phyloP scores from a whole-genome alignment of 2,113 vertebrate genomes.

The Boulengerochromis microlepis region DNA sequence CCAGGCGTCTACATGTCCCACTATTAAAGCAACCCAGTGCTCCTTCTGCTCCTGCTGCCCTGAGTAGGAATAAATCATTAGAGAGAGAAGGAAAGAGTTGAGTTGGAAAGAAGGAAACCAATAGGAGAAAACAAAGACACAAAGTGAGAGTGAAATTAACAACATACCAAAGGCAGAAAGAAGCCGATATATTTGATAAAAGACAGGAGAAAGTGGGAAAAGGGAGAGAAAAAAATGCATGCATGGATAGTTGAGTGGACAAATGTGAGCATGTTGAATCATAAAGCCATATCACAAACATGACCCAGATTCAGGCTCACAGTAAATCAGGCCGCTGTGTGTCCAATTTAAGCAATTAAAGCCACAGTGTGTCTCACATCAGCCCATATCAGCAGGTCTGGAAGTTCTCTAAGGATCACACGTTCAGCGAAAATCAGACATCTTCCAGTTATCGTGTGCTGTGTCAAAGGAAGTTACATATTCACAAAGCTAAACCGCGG shows the following conservation, averaged over 20 bases:
- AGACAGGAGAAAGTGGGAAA: not conserved
- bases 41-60: constrained; percentile 12
- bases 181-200: not conserved
- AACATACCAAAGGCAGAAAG: not conserved
- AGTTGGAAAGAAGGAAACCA: not conserved
- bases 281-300: constrained; percentile 32
- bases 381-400: not conserved
- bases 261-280: constrained; percentile 47
- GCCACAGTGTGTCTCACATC: not conserved
- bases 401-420: not conserved
- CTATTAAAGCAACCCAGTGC: constrained; percentile 1
- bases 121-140: not conserved
- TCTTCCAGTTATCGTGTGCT: not conserved
- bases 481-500: not conserved
- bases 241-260: constrained; percentile 30
- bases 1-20: constrained; percentile 36
- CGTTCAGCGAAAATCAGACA: not conserved
- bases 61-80: not conserved
- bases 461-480: not conserved
- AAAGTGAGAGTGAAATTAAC: not conserved
- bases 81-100: not conserved
- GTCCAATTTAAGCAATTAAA: constrained; percentile 37
- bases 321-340: constrained; percentile 17
- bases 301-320: constrained; percentile 46
- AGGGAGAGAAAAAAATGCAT: not conserved